Conservation (phyloP, 2,797 vertebrate genomes). For the Pipistrellus pipistrellus region DNA sequence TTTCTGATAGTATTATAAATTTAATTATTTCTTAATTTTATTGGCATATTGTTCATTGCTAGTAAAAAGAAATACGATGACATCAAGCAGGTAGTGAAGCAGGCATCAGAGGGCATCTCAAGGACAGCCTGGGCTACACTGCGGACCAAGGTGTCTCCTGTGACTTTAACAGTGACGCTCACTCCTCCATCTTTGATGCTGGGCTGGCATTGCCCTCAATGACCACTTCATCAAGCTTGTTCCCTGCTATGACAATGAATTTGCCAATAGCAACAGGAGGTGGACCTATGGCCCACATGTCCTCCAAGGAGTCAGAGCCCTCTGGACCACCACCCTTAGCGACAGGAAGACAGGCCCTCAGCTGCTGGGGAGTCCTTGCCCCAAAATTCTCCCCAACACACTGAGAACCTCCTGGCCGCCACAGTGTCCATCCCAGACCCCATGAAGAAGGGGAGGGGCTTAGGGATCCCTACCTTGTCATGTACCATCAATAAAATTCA, state of each 20-base stretch:
- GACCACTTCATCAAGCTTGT: background rate
- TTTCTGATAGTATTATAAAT: background rate
- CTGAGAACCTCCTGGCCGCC: background rate
- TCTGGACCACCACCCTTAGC: background rate
- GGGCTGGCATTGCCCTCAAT: background rate
- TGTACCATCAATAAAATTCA: background rate
- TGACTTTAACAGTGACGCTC: background rate
- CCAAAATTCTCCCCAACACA: background rate
- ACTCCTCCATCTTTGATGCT: background rate
- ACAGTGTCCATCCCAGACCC: background rate
- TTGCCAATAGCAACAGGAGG: background rate
- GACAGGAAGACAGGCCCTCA: background rate
- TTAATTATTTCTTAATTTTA: slow-evolving; percentile 21
- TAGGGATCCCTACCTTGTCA: background rate
- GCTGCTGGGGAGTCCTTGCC: background rate
- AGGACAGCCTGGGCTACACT: background rate
- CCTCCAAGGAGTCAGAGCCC: background rate
- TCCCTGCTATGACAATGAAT: background rate
- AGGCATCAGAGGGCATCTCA: background rate
- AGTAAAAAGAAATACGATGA: slow-evolving; percentile 6
- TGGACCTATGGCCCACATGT: background rate
- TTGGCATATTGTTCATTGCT: background rate
- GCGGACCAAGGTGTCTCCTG: background rate
- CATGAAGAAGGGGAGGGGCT: background rate
- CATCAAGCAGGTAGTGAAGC: background rate